These are phyloP conservation scores for Piliocolobus tephrosceles DNA, from an alignment of 2,113 vertebrate species.

Conservation along the genomic window DNA sequence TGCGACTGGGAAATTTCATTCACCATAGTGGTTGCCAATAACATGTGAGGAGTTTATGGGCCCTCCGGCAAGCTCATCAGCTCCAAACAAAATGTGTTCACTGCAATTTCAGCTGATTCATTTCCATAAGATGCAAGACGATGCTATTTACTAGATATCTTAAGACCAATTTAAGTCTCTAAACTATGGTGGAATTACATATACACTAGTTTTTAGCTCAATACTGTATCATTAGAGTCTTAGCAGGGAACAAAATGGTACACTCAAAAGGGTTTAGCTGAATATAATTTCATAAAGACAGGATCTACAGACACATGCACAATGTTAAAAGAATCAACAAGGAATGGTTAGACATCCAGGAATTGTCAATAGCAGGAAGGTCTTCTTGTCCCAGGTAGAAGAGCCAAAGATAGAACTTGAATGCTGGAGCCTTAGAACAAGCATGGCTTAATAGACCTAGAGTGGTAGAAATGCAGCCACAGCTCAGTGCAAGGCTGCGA, in stretches of 20 bases:
- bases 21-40: constrained; percentile 66
- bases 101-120: constrained; percentile 45
- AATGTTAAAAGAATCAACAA: background rate
- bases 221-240: background rate
- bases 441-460: background rate
- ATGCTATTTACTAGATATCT: constrained; percentile 41
- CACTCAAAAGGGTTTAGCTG: background rate
- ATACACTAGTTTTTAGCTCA: background rate
- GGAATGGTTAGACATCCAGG: background rate
- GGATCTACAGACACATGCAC: background rate
- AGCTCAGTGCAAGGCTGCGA: background rate
- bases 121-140: constrained; percentile 38
- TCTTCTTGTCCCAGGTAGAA: background rate
- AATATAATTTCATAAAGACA: background rate
- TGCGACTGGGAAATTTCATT: constrained; percentile 76
- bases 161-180: constrained; percentile 41
- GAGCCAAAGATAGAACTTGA: background rate
- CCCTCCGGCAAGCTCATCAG: constrained; percentile 46
- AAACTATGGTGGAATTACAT: background rate
- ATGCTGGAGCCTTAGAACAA: background rate
- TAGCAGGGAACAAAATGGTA: background rate
- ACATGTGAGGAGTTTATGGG: constrained; percentile 67
- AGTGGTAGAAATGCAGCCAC: background rate
- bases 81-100: constrained; percentile 63
- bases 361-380: background rate